Conservation (phyloP, 2,113 vertebrate species). For the Galeopterus variegatus region DNA sequence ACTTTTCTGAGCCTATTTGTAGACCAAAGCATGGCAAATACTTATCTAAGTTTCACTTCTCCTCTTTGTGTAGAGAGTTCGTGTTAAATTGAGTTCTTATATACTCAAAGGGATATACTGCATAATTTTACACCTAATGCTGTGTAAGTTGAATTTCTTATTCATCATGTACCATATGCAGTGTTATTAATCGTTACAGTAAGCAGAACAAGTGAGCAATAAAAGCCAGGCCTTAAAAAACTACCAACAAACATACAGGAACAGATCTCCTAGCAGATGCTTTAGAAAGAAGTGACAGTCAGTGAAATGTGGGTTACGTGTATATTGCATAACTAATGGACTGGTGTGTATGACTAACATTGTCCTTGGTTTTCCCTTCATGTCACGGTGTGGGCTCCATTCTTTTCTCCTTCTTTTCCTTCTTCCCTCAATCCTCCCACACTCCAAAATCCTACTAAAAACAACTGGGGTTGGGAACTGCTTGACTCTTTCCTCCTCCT, state of each 20-base stretch:
- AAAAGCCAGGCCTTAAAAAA: slow-evolving; percentile 67
- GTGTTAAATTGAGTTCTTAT: slow-evolving; percentile 12
- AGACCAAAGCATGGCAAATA: slow-evolving; percentile 14
- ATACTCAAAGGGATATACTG: not conserved
- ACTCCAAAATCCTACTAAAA: not conserved
- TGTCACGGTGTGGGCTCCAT: not conserved
- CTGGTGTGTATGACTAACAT: not conserved
- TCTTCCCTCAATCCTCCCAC: not conserved
- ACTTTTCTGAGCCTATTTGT: slow-evolving; percentile 61
- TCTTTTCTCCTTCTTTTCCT: not conserved
- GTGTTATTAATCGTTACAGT: slow-evolving; percentile 79
- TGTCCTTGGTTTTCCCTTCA: slow-evolving; percentile 44
- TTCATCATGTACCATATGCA: slow-evolving; percentile 57
- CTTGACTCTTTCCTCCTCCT: not conserved
- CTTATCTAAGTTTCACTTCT: slow-evolving; percentile 68
- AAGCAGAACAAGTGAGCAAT: slow-evolving; percentile 78
- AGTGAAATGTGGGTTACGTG: slow-evolving; percentile 51
- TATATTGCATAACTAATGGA: slow-evolving; percentile 14
- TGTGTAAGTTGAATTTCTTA: slow-evolving; percentile 60
- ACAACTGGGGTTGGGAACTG: not conserved
- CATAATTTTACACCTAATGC: slow-evolving; percentile 51
- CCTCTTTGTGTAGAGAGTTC: not conserved
- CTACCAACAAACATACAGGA: slow-evolving; percentile 20
- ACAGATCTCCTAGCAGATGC: slow-evolving; percentile 39
- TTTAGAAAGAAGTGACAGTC: slow-evolving; percentile 44